phyloP scores from a whole-genome alignment of 2,797 vertebrate species.

The Chromis chromis region DNA sequence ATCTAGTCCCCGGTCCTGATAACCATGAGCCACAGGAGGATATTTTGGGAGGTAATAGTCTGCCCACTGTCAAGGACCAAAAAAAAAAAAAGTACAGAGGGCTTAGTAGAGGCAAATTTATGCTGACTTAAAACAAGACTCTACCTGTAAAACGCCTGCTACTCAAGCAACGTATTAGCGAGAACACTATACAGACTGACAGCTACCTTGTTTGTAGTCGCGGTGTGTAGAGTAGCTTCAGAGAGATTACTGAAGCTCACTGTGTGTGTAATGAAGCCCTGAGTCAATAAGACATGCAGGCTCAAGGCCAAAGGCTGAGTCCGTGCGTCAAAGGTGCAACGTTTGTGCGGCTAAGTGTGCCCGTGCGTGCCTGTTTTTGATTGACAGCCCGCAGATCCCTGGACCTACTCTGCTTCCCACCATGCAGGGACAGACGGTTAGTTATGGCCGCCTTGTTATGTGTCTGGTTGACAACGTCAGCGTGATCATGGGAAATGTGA shows the following conservation, averaged over 20 bases:
- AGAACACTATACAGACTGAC: slow-evolving; percentile 68
- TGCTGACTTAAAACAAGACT: slow-evolving; percentile 52
- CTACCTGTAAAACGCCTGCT: slow-evolving; percentile 55
- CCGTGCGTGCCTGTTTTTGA: slow-evolving; percentile 54
- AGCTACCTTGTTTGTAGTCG: slow-evolving; percentile 77
- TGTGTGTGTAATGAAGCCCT: slow-evolving; percentile 82
- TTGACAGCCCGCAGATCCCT: slow-evolving; percentile 66
- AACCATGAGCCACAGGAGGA: slow-evolving; percentile 30
- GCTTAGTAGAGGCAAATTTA: slow-evolving; percentile 50
- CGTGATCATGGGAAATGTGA: slow-evolving; percentile 80
- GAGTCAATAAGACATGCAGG: slow-evolving; percentile 82
- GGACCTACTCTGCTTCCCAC: slow-evolving; percentile 48
- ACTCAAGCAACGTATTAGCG: slow-evolving; percentile 57
- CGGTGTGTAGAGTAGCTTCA: slow-evolving; percentile 74
- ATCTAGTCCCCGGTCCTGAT: slow-evolving; percentile 8
- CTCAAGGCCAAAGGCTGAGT: slow-evolving; percentile 78
- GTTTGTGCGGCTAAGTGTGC: slow-evolving; percentile 36
- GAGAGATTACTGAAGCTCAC: slow-evolving; percentile 82
- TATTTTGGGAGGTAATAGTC: slow-evolving; percentile 39
- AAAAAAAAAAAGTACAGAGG: slow-evolving; percentile 11
- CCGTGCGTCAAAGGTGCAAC: slow-evolving; percentile 62
- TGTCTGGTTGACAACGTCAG: slow-evolving; percentile 76
- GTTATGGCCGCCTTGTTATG: slow-evolving; percentile 76
- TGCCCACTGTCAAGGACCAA: slow-evolving; percentile 29
- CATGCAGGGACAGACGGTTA: slow-evolving; percentile 64